Percentiles rank a stretch among this genome's conserved stretches.
phyloP scores from a whole-genome alignment of 2,113 vertebrate species.

The Panthera tigris region DNA sequence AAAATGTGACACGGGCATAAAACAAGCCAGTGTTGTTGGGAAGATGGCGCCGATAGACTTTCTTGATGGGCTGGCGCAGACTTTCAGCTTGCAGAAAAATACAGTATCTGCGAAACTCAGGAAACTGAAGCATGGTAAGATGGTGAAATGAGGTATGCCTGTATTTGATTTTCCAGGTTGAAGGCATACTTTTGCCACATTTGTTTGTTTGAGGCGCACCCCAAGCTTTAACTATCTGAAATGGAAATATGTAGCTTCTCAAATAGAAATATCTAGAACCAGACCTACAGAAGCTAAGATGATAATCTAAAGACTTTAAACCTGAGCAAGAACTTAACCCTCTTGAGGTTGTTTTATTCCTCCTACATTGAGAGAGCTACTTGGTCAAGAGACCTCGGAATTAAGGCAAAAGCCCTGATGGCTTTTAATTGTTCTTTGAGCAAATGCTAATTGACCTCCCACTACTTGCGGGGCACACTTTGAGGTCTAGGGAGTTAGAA shows the following conservation, averaged over 20 bases:
- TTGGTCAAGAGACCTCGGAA: neutral
- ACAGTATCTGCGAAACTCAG: neutral
- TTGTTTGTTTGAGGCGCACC: neutral
- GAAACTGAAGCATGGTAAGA: neutral
- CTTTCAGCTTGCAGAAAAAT: neutral
- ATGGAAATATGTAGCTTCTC: slow-evolving; percentile 38
- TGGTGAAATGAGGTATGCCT: neutral
- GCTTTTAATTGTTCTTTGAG: neutral
- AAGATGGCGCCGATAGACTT: neutral
- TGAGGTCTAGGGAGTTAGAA: neutral
- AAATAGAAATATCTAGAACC: neutral
- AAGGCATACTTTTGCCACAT: neutral
- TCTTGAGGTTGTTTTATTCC: neutral
- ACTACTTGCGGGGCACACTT: neutral
- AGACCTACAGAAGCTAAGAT: neutral
- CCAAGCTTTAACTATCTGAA: neutral
- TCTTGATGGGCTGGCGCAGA: neutral
- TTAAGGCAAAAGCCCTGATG: neutral
- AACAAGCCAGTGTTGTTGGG: neutral
- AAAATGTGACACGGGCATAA: neutral
- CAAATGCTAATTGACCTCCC: neutral
- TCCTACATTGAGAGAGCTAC: neutral
- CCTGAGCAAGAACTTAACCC: neutral
- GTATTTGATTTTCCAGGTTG: neutral
- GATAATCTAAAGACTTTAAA: slow-evolving; percentile 8